Evolutionary conservation across 2,888 invertebrate species (phyloP), one percentile per base, ranked within the genome.

Genomic region (Chydorus sphaericus): DNA sequence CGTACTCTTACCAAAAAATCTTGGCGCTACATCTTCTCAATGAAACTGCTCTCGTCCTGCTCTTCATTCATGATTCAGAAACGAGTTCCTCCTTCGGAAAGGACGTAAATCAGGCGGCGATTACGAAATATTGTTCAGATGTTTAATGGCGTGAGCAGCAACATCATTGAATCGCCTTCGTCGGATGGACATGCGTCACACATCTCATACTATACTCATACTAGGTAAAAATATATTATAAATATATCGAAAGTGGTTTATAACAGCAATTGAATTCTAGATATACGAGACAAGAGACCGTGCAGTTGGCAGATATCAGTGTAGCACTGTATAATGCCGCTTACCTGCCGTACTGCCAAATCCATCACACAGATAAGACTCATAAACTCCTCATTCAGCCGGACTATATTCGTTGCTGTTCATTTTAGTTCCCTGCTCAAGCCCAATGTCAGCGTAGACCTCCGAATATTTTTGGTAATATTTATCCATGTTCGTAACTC

Each of bases 201-300:
- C 48, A 76, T 90, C 30, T 74, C 75, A 59, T 74, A 90, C 61
- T 81, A 81, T 68, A 67, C 88, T 33, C 82, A 78, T 69, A 75
- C 86, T 20, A 78, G 80, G 77, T 79, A 66, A 66, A 70, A 66
- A n/a, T 18, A 11, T 14, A 31, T n/a, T n/a, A n/a, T n/a, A n/a
- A n/a, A n/a, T n/a, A n/a, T n/a, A 20, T 44, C 28, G 3, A 6
- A 10, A 4, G 5, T 44, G 5, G 28, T 5, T n/a, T 28, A 23
- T 10, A 49, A 4, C 26, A 26, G 29, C 28, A 66, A 44, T 66
- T 70, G 5, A 69, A 65, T 55, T 59, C 70, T 4, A 66, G 67
- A 68, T 69, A 60, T 37, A 37, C 31, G 3, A 39, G 30, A 18
- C 59, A 20, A 20, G 36, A 23, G n/a, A 26, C 38, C 4, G 65